Percentiles rank a stretch among this genome's conserved stretches.
Evolutionary conservation across 2,113 vertebrate species (phyloP).

Genomic region (Toxotes chatareus): DNA sequence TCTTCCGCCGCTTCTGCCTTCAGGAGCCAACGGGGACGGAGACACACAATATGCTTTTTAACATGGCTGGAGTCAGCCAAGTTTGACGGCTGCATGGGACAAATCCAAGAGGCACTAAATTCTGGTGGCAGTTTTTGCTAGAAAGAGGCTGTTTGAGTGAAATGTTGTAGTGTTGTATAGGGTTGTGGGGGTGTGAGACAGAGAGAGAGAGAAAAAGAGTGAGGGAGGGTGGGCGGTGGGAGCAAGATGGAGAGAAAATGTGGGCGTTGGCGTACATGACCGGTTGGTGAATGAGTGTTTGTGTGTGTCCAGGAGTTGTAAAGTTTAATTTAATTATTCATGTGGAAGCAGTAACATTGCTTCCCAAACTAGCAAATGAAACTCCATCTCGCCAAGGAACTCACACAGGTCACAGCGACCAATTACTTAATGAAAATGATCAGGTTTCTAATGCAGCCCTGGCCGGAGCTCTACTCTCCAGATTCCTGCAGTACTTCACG

Average conservation of each 20-base stretch:
- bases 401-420: constrained; percentile 77
- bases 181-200: not conserved
- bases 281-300: constrained; percentile 53
- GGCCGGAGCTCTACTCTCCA: constrained; percentile 51
- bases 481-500: constrained; percentile 57
- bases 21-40: constrained; percentile 22
- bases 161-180: constrained; percentile 8
- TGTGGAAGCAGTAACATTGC: constrained; percentile 78
- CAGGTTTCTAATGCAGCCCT: constrained; percentile 76
- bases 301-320: constrained; percentile 70
- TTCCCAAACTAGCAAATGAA: constrained; percentile 82
- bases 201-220: no score
- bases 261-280: constrained; percentile 11
- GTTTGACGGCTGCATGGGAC: constrained; percentile 40
- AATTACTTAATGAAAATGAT: constrained; percentile 85
- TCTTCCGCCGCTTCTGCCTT: constrained; percentile 45
- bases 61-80: constrained; percentile 36
- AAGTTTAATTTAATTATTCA: constrained; percentile 82
- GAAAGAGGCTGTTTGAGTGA: constrained; percentile 37
- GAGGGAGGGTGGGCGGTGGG: no score
- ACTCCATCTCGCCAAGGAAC: constrained; percentile 79
- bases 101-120: constrained; percentile 51
- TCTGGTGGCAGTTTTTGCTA: constrained; percentile 39
- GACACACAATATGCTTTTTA: constrained; percentile 41
- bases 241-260: constrained; percentile 29